Conservation (phyloP, 2,888 invertebrate species). For the Beris morrisii region DNA sequence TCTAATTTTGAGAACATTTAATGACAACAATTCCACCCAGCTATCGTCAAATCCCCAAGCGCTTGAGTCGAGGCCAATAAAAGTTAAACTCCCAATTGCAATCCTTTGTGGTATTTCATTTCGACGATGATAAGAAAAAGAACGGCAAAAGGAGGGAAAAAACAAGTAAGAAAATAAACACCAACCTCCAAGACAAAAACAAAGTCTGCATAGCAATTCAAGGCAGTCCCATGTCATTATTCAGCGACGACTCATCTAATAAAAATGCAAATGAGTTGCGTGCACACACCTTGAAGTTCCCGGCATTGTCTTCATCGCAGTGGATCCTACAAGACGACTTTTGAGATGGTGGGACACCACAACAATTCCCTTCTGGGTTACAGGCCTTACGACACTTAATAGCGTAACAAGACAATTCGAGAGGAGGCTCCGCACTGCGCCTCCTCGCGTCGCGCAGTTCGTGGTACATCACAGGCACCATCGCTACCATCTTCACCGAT, state of each 20-base stretch:
- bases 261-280: conserved; percentile 39
- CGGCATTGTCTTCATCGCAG: conserved; percentile 27
- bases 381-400: too few relatives aligned
- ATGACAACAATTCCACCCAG: conserved; percentile 13
- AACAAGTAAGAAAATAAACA: conserved; percentile 19
- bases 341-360: neutral
- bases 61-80: conserved; percentile 14
- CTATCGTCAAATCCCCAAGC: conserved; percentile 8
- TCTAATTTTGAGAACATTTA: conserved; percentile 29
- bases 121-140: conserved; percentile 1
- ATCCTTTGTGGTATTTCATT: conserved; percentile 31
- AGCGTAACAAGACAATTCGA: too few relatives aligned
- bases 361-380: too few relatives aligned
- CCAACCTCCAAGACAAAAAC: conserved; percentile 6
- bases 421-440: too few relatives aligned
- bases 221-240: conserved; percentile 7
- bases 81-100: conserved; percentile 30
- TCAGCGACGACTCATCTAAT: conserved; percentile 34
- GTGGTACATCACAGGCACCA: neutral
- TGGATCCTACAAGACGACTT: neutral
- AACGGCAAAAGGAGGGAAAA: conserved; percentile 19
- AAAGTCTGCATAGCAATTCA: neutral
- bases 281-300: conserved; percentile 38
- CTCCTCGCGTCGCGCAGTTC: too few relatives aligned
- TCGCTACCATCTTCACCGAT: neutral